Evolutionary conservation across 2,113 vertebrate genomes (phyloP), one percentile per base, ranked within the genome.

Genomic region (Salminus brasiliensis): DNA sequence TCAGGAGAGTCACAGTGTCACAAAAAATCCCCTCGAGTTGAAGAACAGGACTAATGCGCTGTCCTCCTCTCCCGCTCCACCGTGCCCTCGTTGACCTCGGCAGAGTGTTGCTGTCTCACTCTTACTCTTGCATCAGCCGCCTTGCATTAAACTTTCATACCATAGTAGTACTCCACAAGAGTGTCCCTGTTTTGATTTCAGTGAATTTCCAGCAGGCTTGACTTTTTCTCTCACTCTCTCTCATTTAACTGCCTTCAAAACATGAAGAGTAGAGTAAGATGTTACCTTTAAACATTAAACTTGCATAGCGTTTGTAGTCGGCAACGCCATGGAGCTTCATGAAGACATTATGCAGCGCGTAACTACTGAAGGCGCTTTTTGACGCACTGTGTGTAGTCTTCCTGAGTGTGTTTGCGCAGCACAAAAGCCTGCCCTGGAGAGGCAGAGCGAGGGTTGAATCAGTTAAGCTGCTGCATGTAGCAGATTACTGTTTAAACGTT

Each of bases 61-160:
- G 36, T 75, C 62, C 12, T 59, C 65, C 60, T 63, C 49, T 57
- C 29, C 41, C 10, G 12, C 11, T 8, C 55, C 32, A 43, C 36
- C 30, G 8, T 41, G 23, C 13, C 70, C 7, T 74, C n/a, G 27
- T 70, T 74, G 67, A 74, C 79, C 74, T 32, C 53, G 29, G 49
- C 47, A 43, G 65, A 41, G 79, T 86, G 79, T 80, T 83, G 83
- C 83, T 76, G 63, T 49, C 52, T 77, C 55, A 67, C 60, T 18
- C 29, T 5, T 49, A 30, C 63, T 47, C 63, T 88, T 88, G 83
- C 84, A 81, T 87, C 86, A 84, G 82, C 67, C 65, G 80, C 62
- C 65, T 71, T 32, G 27, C 68, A 70, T 82, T 34, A 80, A 80
- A 80, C 36, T 72, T 84, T 76, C 39, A 74, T 78, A 57, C 71